Conservation (phyloP, 35 echinoderm and acorn worm species). For the Antedon bifida region DNA sequence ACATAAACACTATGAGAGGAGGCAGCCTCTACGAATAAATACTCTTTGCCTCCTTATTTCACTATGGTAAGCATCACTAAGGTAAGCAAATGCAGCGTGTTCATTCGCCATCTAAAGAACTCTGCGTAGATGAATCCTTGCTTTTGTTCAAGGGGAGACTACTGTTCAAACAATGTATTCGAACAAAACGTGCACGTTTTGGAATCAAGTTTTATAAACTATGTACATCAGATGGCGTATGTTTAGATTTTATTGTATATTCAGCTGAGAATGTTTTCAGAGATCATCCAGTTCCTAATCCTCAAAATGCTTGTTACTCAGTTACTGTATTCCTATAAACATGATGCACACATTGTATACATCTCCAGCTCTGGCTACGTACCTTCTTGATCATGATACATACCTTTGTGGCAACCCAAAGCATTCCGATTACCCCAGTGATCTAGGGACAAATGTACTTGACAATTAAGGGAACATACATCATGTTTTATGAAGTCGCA, state of each 20-base stretch:
- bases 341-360: too few relatives aligned
- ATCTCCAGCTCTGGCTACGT: too few relatives aligned
- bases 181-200: conserved; percentile 22
- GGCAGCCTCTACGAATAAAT: too few relatives aligned
- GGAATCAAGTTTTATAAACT: conserved; percentile 21
- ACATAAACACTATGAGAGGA: too few relatives aligned
- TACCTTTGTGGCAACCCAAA: conserved; percentile 2
- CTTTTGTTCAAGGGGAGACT: too few relatives aligned
- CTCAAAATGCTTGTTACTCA: too few relatives aligned
- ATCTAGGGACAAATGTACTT: neutral
- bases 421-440: neutral
- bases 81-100: too few relatives aligned
- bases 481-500: conserved; percentile 14
- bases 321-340: neutral
- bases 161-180: conserved; percentile 21
- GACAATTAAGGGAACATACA: conserved; percentile 2
- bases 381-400: neutral
- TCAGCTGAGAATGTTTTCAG: conserved; percentile 6
- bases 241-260: conserved; percentile 1
- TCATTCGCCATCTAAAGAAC: too few relatives aligned
- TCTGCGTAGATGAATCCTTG: too few relatives aligned
- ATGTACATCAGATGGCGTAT: conserved; percentile 21
- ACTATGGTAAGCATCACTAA: too few relatives aligned
- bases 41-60: too few relatives aligned
- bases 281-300: neutral